These are phyloP conservation scores for Styela clava DNA, from an alignment of 23 tunicate genomes.

Conservation along the genomic window DNA sequence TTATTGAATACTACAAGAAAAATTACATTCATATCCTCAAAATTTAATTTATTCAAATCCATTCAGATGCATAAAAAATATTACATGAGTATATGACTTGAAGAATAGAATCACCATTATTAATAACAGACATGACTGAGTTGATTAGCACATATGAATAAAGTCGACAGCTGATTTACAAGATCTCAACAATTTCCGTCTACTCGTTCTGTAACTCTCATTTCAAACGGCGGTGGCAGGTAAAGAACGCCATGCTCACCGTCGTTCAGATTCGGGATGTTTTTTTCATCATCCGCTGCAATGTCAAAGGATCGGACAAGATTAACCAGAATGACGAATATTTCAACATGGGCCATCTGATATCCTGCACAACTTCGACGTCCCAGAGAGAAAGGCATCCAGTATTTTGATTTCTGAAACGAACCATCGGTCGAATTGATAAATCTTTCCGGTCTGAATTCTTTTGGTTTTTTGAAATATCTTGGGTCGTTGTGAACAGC, in stretches of 20 bases:
- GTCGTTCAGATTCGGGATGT: not conserved
- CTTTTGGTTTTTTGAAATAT: not conserved
- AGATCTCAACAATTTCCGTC: too few species aligned
- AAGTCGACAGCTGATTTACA: too few species aligned
- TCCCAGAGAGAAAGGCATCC: not conserved
- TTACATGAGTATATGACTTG: too few species aligned
- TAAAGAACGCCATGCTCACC: not conserved
- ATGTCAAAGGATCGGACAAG: not conserved
- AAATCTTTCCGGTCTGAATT: not conserved
- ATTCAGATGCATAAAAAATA: too few species aligned
- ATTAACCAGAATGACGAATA: not conserved
- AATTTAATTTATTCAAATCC: too few species aligned
- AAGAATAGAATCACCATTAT: too few species aligned
- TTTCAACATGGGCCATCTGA: not conserved
- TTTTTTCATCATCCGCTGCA: not conserved
- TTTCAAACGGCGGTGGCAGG: not conserved
- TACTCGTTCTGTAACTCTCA: not conserved
- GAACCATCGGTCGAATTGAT: not conserved
- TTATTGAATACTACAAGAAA: too few species aligned
- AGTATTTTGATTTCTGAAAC: not conserved
- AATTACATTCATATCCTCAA: too few species aligned
- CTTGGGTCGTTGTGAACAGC: not conserved
- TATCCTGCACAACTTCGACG: not conserved
- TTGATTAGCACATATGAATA: too few species aligned
- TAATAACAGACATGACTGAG: too few species aligned